Base-by-base conservation (phyloP, 2,797 vertebrate genomes). In the Sylvilagus floridanus region DNA sequence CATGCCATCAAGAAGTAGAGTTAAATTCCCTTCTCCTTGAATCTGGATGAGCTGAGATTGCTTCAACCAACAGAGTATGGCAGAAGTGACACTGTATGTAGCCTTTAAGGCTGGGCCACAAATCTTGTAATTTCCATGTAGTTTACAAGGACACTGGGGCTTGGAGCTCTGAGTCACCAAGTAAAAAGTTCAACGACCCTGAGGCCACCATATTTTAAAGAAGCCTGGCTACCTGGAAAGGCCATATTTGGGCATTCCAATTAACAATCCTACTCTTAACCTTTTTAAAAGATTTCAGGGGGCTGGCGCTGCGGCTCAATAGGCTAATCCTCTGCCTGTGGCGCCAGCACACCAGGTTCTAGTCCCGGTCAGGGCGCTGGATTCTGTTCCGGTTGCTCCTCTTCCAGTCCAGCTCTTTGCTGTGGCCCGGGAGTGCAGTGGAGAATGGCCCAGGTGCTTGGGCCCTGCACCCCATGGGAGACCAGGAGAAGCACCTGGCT, bases 11-110 rank as follows among this genome's bases (percentile, higher is more conserved):
- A 30, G 50, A 93, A 68, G 10, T 85, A 21, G 22, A 32, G 16
- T 85, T 93, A 65, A 42, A 78, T 47, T 89, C 24, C 26, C 22
- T 47, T 82, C 24, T 81, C 17, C 37, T 72, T 73, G 24, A 86
- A 30, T 73, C 35, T 63, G 1, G 1, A 16, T 86, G 87, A 71
- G 7, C 10, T 66, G 16, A 62, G 73, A 63, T 30, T 82, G 13
- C 16, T 75, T 94, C 54, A 65, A 52, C 30, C 30, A 86, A 26
- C 2, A 37, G 1, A 92, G n/a, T 11, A 35, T 50, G 42, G 26
- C 30, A 32, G 16, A 50, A 28, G 32, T 42, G 66, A 84, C 7
- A 17, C 57, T 24, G 24, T 21, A 2, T 73, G 50, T 47, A 47
- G 7, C 75, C 19, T 76, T 76, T 93, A 60, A 84, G 30, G 17